A percentile compares a stretch with the other conserved stretches of the same genome.
phyloP scores from a whole-genome alignment of 2,888 invertebrate genomes.

The Drosophila paramelanica region DNA sequence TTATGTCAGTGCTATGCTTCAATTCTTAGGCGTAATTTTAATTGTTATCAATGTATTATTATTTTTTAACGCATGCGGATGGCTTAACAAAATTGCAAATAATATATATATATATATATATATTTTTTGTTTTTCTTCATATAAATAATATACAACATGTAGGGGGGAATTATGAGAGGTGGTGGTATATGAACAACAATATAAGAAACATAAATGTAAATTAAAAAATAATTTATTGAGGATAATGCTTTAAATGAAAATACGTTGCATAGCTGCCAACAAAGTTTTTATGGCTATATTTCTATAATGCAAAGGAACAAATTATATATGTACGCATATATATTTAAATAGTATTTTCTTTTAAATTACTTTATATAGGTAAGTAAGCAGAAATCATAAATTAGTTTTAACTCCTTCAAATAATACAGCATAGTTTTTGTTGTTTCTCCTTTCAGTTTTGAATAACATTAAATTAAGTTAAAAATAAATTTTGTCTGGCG shows the following conservation, averaged over 20 bases:
- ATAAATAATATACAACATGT: conserved; percentile 59
- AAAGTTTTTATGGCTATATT: conserved; percentile 3
- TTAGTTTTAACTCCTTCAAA: conserved; percentile 19
- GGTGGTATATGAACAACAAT: conserved; percentile 20
- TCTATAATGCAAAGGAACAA: conserved; percentile 63
- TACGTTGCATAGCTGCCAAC: conserved; percentile 58
- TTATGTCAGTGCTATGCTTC: conserved; percentile 73
- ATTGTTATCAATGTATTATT: conserved; percentile 28
- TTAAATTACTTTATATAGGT: conserved; percentile 33
- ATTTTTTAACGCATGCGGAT: conserved; percentile 40
- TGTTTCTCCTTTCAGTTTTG: conserved; percentile 2
- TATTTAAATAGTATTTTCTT: conserved; percentile 31
- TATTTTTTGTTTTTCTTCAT: not conserved
- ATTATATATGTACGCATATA: conserved; percentile 45
- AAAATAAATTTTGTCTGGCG: conserved; percentile 47
- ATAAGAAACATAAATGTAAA: conserved; percentile 15
- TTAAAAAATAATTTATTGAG: conserved; percentile 53
- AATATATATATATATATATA: conserved; percentile 28
- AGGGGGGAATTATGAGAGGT: not conserved
- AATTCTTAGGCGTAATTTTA: conserved; percentile 44
- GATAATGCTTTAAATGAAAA: conserved; percentile 49
- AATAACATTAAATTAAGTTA: conserved; percentile 58
- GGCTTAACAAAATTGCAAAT: conserved; percentile 74
- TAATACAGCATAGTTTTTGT: conserved; percentile 30
- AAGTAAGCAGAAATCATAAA: conserved; percentile 40